Evolutionary conservation across 2,113 vertebrate genomes (phyloP), one percentile per base, ranked within the genome.

Genomic region (Xenus cinereus): DNA sequence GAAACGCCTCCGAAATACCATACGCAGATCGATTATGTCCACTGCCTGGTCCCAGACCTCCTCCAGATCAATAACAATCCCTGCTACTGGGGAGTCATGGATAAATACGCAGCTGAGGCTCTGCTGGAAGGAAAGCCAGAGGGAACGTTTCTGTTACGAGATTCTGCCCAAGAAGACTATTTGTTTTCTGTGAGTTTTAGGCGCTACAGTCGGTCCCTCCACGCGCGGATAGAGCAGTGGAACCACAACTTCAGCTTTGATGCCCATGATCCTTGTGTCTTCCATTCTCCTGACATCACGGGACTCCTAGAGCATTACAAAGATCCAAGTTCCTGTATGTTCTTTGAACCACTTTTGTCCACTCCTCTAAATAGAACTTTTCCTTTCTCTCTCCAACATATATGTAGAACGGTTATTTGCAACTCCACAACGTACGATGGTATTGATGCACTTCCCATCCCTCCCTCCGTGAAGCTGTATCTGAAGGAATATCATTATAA

Each of bases 181-280:
- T 98, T 99, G 83, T 99, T 99, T 96, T 99, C 99, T 0, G 99
- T 99, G 86, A 99, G 99, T 97, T 99, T 99, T 92, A 98, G 99
- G 14, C 99, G 99, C 86, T 99, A 99, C 96, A 99, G 99, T 60
- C 99, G 99, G 48, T 99, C 99, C 53, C 99, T 99, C 86, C 99
- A 99, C 2, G 99, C 99, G 3, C 98, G 99, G 94, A 99, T 99
- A 56, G 99, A 99, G 98, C 99, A 99, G 94, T 99, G 98, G 89
- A 99, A 99, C 63, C 99, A 99, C 95, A 99, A 99, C 73, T 99
- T 99, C 98, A 99, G 99, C 97, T 99, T 99, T 5, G 99, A 99
- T 20, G 99, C 99, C 77, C 99, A 99, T 1, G 99, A 99, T 89
- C 99, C 99, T 5, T 99, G 99, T 43, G 99, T 99, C 98, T 99